Evolutionary conservation across 2,888 invertebrate species (phyloP), one percentile per base, ranked within the genome.

Genomic region (Luperina testacea): DNA sequence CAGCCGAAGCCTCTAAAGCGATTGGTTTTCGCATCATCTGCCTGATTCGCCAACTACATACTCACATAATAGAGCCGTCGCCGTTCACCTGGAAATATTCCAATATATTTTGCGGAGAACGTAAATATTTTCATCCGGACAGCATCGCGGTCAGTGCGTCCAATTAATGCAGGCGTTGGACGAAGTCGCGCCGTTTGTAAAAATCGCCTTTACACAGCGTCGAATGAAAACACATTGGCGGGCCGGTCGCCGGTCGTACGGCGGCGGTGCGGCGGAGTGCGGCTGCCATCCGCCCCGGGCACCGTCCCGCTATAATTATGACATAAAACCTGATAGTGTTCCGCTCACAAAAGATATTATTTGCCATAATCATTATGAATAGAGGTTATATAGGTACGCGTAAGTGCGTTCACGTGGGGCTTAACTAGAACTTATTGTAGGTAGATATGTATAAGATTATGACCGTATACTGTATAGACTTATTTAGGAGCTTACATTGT

Each of bases 111-210:
- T 92, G 92, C 89, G 90, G 90, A 80, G 86, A 90, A 89, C 91
- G 90, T 94, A 94, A 95, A 95, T 94, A 95, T 94, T 94, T 94
- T 93, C 92, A 93, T 92, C 90, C 90, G 87, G 87, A 88, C 89
- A 89, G 90, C 90, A 90, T 91, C 91, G 94, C 94, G 95, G 94
- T 94, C 94, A 93, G 91, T 93, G 94, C 94, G 93, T 95, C 94
- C 95, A 95, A 95, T 96, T 95, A 95, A 93, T 92, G 91, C 92
- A 92, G 91, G 91, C 92, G 91, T 87, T 87, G 90, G 87, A 53
- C 80, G 88, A 90, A 92, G 90, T 92, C 87, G 89, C 85, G 80
- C 83, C 90, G 91, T 91, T 92, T 93, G 91, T 92, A 94, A 95
- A 95, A 95, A 94, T 92, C 88, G 85, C 88, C 83, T 89, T 84